Evolutionary conservation across 1,140 invertebrate genomes (phyloP).

Genomic region (Solenopsis invicta): DNA sequence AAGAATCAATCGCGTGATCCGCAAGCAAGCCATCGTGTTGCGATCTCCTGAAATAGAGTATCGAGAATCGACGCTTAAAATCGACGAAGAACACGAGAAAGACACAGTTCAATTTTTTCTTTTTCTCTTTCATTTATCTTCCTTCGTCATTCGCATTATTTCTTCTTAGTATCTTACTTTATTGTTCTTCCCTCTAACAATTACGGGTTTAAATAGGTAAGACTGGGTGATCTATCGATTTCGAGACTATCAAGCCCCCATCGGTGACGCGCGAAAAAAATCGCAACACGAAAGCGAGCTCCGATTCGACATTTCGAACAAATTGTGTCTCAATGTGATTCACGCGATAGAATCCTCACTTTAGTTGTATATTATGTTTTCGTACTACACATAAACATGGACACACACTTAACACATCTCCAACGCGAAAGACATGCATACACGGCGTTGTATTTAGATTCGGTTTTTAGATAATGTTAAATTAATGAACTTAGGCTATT

Average conservation of each 20-base stretch:
- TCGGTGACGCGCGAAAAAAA: slow-evolving; percentile 39
- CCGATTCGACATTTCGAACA: slow-evolving; percentile 58
- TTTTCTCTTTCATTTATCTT: slow-evolving; percentile 26
- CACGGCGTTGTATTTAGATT: slow-evolving; percentile 55
- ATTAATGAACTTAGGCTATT: slow-evolving; percentile 68
- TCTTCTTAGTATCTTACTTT: slow-evolving; percentile 29
- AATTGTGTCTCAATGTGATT: slow-evolving; percentile 46
- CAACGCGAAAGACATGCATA: neutral
- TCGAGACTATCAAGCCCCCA: neutral
- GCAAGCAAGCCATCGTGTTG: neutral
- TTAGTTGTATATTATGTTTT: slow-evolving; percentile 39
- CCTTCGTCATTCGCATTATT: slow-evolving; percentile 15
- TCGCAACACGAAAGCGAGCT: slow-evolving; percentile 46
- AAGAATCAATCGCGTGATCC: slow-evolving; percentile 15
- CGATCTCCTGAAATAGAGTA: slow-evolving; percentile 39
- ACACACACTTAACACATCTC: slow-evolving; percentile 5
- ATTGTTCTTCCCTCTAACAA: neutral
- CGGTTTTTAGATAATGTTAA: slow-evolving; percentile 62
- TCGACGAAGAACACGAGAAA: neutral
- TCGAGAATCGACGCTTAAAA: neutral
- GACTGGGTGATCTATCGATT: slow-evolving; percentile 33
- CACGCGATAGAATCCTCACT: slow-evolving; percentile 24
- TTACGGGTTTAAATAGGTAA: slow-evolving; percentile 38
- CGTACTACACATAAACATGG: slow-evolving; percentile 29
- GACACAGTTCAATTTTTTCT: neutral